Evolutionary conservation across 2,797 vertebrate genomes (phyloP), one percentile per base, ranked within the genome.

Genomic region (Hafferia zeledoni): DNA sequence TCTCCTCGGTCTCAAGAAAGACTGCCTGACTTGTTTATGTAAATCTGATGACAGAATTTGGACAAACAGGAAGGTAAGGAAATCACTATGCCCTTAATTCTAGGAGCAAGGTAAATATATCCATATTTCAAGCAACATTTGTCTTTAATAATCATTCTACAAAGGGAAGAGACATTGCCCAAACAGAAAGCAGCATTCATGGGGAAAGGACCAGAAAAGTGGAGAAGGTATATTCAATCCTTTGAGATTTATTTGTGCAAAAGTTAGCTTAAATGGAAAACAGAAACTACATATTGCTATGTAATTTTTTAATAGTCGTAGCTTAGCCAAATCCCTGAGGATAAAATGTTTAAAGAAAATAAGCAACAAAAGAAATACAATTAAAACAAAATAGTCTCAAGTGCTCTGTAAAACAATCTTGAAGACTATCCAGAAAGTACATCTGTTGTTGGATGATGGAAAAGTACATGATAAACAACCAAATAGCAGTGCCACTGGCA

Each of bases 181-280:
- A 83, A 49, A 71, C 27, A 85, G 69, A 92, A 91, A 89, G 19
- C 23, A 85, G 24, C 30, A 69, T 74, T 94, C 81, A 89, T 20
- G 17, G 64, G 37, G 52, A 72, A 33, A 78, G 50, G 87, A 64
- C 71, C 60, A 87, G 75, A 87, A 55, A 90, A 80, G 24, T 41
- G 19, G 24, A 80, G 67, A 92, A 92, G 68, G 56, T 95, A 87
- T 93, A 82, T 39, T 68, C 49, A 95, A 23, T 52, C 43, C 56
- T 93, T 71, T 90, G 86, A 95, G 80, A 94, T 92, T 78, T 90
- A 90, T 90, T 86, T 94, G 70, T 72, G 64, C 86, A 89, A 91
- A 96, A 91, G 78, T 89, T 95, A 96, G 41, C 46, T 95, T 87
- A 95, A 93, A 95, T 84, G 65, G 63, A 95, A 96, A 97, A 91